phyloP scores from a whole-genome alignment of 2,888 invertebrate species.

The Minunthozetes semirufus region DNA sequence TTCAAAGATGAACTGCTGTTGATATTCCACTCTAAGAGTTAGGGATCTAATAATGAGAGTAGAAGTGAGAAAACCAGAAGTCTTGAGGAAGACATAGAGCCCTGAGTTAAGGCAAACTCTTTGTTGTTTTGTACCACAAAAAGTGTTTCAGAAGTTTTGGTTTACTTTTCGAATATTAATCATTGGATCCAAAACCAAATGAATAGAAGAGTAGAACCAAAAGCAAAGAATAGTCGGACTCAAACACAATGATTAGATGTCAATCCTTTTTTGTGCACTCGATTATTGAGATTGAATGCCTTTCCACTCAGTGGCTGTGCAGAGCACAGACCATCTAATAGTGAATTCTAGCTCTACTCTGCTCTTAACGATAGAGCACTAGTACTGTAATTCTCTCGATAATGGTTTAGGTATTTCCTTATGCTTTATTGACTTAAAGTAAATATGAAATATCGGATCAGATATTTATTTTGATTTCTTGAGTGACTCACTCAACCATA shows the following conservation, averaged over 20 bases:
- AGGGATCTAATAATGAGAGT: not conserved
- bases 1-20: not conserved
- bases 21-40: not conserved
- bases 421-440: not conserved
- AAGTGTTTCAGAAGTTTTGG: conserved; percentile 8
- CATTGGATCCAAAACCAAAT: not conserved
- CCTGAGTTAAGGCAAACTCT: not conserved
- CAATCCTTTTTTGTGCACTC: conserved; percentile 20
- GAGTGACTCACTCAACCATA: not conserved
- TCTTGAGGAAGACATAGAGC: not conserved
- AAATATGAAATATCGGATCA: conserved; percentile 8
- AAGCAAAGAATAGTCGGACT: not conserved
- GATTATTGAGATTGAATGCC: conserved; percentile 27
- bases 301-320: no score
- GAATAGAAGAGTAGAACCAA: not conserved
- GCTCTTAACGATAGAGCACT: not conserved
- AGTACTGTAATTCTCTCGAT: conserved; percentile 4
- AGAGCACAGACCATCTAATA: not conserved
- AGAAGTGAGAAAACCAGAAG: not conserved
- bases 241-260: conserved; percentile 9
- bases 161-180: conserved; percentile 7
- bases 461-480: not conserved
- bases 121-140: conserved; percentile 3
- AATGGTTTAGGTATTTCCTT: not conserved
- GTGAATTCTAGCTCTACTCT: not conserved